phyloP scores from a whole-genome alignment of 2,888 invertebrate species.

The Xestoiulus laeticollis region DNA sequence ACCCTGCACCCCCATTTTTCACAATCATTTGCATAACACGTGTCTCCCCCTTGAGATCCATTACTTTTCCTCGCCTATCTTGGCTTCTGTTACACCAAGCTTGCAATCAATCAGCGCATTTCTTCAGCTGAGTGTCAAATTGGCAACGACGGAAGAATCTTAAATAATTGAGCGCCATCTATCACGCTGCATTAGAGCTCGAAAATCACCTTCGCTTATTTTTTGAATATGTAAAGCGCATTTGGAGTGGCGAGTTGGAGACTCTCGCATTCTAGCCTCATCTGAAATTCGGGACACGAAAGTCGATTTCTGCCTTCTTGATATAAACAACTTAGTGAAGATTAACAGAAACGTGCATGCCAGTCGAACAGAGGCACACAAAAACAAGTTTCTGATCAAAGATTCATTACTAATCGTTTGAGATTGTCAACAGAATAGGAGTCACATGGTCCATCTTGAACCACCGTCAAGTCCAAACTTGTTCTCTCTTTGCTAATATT shows the following conservation, averaged over 20 bases:
- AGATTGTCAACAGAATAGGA: background rate
- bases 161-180: background rate
- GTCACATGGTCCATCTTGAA: background rate
- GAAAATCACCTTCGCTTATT: background rate
- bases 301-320: background rate
- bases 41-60: background rate
- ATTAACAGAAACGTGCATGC: background rate
- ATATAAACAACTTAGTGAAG: background rate
- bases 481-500: too few relatives aligned
- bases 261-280: background rate
- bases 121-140: slow-evolving; percentile 34
- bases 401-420: background rate
- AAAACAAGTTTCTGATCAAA: background rate
- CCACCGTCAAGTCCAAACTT: background rate
- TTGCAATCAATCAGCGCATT: slow-evolving; percentile 24
- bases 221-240: background rate
- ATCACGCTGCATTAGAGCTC: slow-evolving; percentile 1
- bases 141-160: background rate
- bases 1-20: background rate
- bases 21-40: background rate
- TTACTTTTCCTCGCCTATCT: background rate
- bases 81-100: background rate
- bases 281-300: background rate
- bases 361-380: background rate
- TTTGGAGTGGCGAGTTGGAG: background rate